phyloP scores from a whole-genome alignment of 2,888 invertebrate species.

The Oithona nana region DNA sequence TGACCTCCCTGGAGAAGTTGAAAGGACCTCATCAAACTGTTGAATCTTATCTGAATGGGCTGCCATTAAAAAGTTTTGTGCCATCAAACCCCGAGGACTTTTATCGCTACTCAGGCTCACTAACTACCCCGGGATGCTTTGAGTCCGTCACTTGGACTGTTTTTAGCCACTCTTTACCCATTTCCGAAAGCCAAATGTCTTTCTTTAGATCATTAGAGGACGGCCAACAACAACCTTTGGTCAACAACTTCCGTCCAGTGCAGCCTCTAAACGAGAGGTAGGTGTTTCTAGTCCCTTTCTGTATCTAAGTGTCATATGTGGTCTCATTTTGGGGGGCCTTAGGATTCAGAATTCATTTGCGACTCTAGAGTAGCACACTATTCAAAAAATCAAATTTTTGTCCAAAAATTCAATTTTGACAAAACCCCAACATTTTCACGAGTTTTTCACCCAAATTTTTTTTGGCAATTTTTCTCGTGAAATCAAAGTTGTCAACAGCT shows the following conservation, averaged over 20 bases:
- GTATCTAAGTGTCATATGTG: too few relatives aligned
- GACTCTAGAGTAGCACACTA: too few relatives aligned
- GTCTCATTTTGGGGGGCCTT: too few relatives aligned
- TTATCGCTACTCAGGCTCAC: constrained; percentile 15
- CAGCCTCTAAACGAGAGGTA: constrained; percentile 24
- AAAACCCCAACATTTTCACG: too few relatives aligned
- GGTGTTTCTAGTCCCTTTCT: too few relatives aligned
- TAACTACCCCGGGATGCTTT: constrained; percentile 10
- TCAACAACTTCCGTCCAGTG: constrained; percentile 32
- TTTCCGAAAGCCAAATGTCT: constrained; percentile 24
- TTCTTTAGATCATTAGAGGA: constrained; percentile 29
- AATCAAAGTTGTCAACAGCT: too few relatives aligned
- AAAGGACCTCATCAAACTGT: constrained; percentile 19
- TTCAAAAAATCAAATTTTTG: too few relatives aligned
- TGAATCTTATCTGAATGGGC: constrained; percentile 18
- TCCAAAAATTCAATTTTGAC: too few relatives aligned
- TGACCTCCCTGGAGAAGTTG: constrained; percentile 14
- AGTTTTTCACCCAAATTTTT: too few relatives aligned
- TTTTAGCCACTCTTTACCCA: not conserved
- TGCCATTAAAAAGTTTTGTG: not conserved
- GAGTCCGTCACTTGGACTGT: constrained; percentile 15
- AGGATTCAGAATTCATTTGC: too few relatives aligned
- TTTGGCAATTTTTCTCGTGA: too few relatives aligned
- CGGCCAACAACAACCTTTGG: constrained; percentile 27
- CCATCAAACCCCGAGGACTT: not conserved